A percentile compares a stretch with the other conserved stretches of the same genome.
These are phyloP conservation scores for Norana najaformis DNA, from an alignment of 2,888 invertebrate species.

Conservation along the genomic window DNA sequence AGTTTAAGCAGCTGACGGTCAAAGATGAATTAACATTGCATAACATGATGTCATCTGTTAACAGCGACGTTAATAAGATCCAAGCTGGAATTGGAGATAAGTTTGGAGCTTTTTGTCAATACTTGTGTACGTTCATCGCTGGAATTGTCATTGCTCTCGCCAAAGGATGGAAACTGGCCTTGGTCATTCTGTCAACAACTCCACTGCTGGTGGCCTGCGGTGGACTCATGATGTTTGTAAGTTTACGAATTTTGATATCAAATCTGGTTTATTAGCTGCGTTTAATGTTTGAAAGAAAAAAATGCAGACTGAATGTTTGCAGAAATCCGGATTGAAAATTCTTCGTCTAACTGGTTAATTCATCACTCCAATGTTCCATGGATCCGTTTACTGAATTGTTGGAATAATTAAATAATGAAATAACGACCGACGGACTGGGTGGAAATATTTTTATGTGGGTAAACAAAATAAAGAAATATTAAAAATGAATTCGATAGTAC, in stretches of 20 bases:
- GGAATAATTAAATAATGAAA: background rate
- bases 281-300: background rate
- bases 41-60: conserved; percentile 29
- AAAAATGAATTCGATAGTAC: background rate
- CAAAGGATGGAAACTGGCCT: conserved; percentile 80
- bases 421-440: background rate
- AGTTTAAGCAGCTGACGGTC: no score
- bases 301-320: background rate
- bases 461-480: background rate
- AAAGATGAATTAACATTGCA: background rate
- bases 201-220: conserved; percentile 78
- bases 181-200: conserved; percentile 75
- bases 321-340: no score
- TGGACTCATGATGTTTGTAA: conserved; percentile 67
- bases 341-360: background rate
- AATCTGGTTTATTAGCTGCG: background rate
- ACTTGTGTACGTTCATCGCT: conserved; percentile 72
- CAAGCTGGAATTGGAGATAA: conserved; percentile 86
- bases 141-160: conserved; percentile 74
- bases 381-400: background rate
- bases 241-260: background rate
- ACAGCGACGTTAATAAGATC: conserved; percentile 65
- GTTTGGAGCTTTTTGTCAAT: conserved; percentile 74
- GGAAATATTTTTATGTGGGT: background rate
- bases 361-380: background rate